phyloP scores from a whole-genome alignment of 2,888 invertebrate genomes.

The Chymomyza procnemis region DNA sequence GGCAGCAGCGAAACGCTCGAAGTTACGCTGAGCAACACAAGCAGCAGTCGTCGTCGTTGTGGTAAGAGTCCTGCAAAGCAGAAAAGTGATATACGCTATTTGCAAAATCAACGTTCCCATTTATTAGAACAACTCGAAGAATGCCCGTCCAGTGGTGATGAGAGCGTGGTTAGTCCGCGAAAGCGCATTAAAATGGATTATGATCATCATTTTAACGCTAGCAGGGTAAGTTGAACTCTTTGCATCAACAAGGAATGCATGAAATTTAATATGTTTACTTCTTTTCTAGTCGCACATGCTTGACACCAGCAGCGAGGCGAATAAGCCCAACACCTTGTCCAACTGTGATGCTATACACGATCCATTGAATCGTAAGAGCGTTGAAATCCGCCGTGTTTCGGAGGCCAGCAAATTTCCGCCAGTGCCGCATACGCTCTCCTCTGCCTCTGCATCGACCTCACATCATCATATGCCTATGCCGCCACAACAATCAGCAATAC shows the following conservation, averaged over 20 bases:
- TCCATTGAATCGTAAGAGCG: slow-evolving; percentile 74
- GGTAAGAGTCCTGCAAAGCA: slow-evolving; percentile 77
- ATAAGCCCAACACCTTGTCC: slow-evolving; percentile 59
- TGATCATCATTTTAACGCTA: slow-evolving; percentile 78
- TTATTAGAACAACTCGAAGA: slow-evolving; percentile 85
- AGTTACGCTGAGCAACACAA: slow-evolving; percentile 44
- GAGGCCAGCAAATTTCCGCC: slow-evolving; percentile 74
- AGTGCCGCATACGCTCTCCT: slow-evolving; percentile 29
- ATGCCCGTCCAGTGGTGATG: slow-evolving; percentile 85
- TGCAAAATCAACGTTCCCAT: slow-evolving; percentile 85
- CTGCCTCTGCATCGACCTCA: not conserved
- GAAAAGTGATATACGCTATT: slow-evolving; percentile 82
- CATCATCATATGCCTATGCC: slow-evolving; percentile 2
- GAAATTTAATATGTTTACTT: slow-evolving; percentile 4
- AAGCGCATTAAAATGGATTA: slow-evolving; percentile 84
- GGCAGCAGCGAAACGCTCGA: slow-evolving; percentile 61
- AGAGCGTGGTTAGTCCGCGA: slow-evolving; percentile 82
- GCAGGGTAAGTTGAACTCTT: slow-evolving; percentile 67
- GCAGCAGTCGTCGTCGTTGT: slow-evolving; percentile 76
- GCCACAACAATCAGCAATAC: slow-evolving; percentile 38
- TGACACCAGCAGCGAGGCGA: slow-evolving; percentile 49
- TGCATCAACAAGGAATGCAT: not conserved
- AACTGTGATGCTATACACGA: slow-evolving; percentile 79
- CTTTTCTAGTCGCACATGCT: slow-evolving; percentile 43
- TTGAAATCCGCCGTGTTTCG: slow-evolving; percentile 80